Conservation (phyloP, 2,888 invertebrate species). For the Cyclophora punctaria region DNA sequence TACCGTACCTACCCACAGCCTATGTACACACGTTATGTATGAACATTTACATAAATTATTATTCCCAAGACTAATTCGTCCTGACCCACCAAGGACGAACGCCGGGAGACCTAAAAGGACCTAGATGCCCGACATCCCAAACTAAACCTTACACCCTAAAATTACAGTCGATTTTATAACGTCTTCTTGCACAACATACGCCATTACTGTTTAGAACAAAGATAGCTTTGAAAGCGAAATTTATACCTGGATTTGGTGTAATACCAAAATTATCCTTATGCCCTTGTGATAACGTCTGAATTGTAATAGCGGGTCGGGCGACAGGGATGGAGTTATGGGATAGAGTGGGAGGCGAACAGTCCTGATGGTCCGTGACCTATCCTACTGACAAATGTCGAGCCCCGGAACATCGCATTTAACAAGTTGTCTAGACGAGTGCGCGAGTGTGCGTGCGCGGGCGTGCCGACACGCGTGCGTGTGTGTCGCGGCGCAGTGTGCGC, state of each 20-base stretch:
- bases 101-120: constrained; percentile 56
- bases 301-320: constrained; percentile 27
- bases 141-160: constrained; percentile 9
- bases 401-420: constrained; percentile 70
- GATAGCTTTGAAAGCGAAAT: constrained; percentile 69
- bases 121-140: constrained; percentile 21
- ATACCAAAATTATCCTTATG: constrained; percentile 16
- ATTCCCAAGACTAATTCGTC: constrained; percentile 71
- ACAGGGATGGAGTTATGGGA: constrained; percentile 32
- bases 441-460: constrained; percentile 26
- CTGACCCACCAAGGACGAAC: constrained; percentile 65
- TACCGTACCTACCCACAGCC: background rate
- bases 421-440: constrained; percentile 62
- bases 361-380: constrained; percentile 72
- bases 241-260: constrained; percentile 46
- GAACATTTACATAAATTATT: constrained; percentile 72
- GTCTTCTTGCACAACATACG: constrained; percentile 23
- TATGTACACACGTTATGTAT: constrained; percentile 29
- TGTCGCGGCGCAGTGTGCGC: background rate
- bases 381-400: constrained; percentile 74
- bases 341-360: constrained; percentile 43
- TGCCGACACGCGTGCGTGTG: constrained; percentile 10
- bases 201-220: constrained; percentile 25
- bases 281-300: constrained; percentile 25
- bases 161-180: constrained; percentile 19